phyloP scores from a whole-genome alignment of 2,113 vertebrate genomes.

The Sula dactylatra region DNA sequence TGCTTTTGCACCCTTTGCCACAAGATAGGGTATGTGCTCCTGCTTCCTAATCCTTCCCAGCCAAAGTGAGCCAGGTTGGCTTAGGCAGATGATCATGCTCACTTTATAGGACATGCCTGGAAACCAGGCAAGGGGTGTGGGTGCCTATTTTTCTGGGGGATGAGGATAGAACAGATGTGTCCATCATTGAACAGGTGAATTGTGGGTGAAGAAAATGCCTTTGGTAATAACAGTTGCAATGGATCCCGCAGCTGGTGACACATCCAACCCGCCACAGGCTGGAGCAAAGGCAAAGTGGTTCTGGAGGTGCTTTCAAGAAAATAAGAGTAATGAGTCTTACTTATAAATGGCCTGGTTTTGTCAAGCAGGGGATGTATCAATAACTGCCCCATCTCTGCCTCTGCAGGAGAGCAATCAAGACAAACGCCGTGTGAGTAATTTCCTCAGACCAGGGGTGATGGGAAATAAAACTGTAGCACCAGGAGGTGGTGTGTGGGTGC shows the following conservation, averaged over 20 bases:
- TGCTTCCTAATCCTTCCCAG: background rate
- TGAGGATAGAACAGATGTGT: background rate
- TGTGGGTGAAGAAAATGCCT: background rate
- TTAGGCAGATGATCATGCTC: background rate
- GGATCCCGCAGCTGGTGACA: background rate
- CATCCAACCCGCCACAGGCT: background rate
- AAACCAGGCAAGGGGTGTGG: background rate
- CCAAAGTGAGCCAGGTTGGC: background rate
- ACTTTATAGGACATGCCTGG: background rate
- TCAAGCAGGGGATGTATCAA: background rate
- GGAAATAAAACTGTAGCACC: background rate
- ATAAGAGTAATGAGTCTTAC: background rate
- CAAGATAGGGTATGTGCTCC: fast-evolving
- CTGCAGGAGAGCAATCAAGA: background rate
- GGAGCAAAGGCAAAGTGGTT: background rate
- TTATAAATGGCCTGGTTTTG: background rate
- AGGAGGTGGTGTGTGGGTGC: background rate
- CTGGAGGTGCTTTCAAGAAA: background rate
- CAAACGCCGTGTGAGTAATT: background rate
- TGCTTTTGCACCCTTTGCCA: background rate
- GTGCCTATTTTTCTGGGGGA: background rate
- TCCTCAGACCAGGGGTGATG: background rate
- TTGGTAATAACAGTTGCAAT: background rate
- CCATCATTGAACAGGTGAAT: fast-evolving
- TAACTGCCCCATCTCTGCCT: background rate